phyloP scores from a whole-genome alignment of 2,888 invertebrate genomes.

The Ptychoptera contaminata region DNA sequence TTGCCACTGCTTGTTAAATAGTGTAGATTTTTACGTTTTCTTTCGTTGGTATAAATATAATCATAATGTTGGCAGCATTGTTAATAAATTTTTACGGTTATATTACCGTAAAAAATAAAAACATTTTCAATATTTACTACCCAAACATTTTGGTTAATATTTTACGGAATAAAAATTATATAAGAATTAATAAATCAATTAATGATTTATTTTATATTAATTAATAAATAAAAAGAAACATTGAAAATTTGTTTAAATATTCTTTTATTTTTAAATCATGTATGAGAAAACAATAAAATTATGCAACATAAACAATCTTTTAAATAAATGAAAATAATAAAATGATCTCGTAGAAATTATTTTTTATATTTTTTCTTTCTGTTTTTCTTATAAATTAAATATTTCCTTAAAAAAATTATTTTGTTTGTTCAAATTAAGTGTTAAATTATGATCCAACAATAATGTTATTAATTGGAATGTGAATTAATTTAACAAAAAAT shows the following conservation, averaged over 20 bases:
- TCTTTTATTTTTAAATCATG: too few species aligned
- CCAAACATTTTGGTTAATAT: too few species aligned
- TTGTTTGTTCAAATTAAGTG: slow-evolving; percentile 4
- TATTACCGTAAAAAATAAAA: too few species aligned
- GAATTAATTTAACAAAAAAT: slow-evolving; percentile 98
- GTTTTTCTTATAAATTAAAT: not conserved
- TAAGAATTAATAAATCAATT: not conserved
- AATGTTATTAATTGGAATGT: slow-evolving; percentile 97
- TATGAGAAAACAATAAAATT: not conserved
- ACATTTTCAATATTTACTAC: too few species aligned
- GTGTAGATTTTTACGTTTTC: too few species aligned
- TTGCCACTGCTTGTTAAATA: too few species aligned
- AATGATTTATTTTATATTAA: not conserved
- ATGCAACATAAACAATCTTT: not conserved
- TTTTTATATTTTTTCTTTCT: not conserved
- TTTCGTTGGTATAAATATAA: too few species aligned
- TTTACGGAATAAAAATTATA: too few species aligned
- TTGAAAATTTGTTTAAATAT: too few species aligned
- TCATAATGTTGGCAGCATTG: too few species aligned
- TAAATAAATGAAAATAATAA: not conserved
- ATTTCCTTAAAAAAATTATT: not conserved
- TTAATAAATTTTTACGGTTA: too few species aligned
- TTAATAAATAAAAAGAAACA: too few species aligned
- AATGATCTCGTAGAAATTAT: not conserved
- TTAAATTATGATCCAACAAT: slow-evolving; percentile 64